Evolutionary conservation across 2,888 invertebrate genomes (phyloP).

Genomic region (Leptinotarsa juncta): DNA sequence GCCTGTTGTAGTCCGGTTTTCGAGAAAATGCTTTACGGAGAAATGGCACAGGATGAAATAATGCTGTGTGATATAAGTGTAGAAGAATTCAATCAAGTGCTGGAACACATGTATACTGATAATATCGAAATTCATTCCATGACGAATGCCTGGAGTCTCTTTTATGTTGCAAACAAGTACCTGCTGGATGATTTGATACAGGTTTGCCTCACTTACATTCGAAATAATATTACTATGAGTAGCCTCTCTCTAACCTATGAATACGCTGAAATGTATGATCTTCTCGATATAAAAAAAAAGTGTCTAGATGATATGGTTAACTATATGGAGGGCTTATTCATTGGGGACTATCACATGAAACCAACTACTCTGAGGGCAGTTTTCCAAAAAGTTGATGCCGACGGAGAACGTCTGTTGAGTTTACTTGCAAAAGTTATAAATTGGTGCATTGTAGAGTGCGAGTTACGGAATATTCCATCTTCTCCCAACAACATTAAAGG

Average conservation of each 20-base stretch:
- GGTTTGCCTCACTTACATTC: slow-evolving; percentile 69
- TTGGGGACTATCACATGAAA: slow-evolving; percentile 68
- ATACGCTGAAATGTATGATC: slow-evolving; percentile 73
- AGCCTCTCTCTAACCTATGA: slow-evolving; percentile 72
- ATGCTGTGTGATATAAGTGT: slow-evolving; percentile 72
- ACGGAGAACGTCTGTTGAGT: slow-evolving; percentile 24
- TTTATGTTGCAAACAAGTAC: slow-evolving; percentile 77
- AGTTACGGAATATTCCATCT: slow-evolving; percentile 58
- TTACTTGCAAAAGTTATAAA: slow-evolving; percentile 64
- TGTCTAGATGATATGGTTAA: slow-evolving; percentile 71
- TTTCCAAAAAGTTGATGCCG: slow-evolving; percentile 53
- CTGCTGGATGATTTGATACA: slow-evolving; percentile 69
- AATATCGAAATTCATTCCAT: slow-evolving; percentile 69
- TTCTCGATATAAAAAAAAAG: slow-evolving; percentile 66
- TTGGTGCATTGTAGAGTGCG: slow-evolving; percentile 71
- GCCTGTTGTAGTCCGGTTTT: slow-evolving; percentile 77
- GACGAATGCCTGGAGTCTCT: slow-evolving; percentile 72
- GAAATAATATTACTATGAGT: slow-evolving; percentile 69
- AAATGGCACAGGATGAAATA: slow-evolving; percentile 68
- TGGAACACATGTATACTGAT: slow-evolving; percentile 74
- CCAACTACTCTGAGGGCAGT: slow-evolving; percentile 67
- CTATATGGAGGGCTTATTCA: slow-evolving; percentile 69
- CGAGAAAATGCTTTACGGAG: slow-evolving; percentile 77
- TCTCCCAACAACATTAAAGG: slow-evolving; percentile 64
- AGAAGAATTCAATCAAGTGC: slow-evolving; percentile 71